Base-by-base conservation (phyloP, 35 echinoderm and acorn worm genomes). In the Stichopus chloronotus region DNA sequence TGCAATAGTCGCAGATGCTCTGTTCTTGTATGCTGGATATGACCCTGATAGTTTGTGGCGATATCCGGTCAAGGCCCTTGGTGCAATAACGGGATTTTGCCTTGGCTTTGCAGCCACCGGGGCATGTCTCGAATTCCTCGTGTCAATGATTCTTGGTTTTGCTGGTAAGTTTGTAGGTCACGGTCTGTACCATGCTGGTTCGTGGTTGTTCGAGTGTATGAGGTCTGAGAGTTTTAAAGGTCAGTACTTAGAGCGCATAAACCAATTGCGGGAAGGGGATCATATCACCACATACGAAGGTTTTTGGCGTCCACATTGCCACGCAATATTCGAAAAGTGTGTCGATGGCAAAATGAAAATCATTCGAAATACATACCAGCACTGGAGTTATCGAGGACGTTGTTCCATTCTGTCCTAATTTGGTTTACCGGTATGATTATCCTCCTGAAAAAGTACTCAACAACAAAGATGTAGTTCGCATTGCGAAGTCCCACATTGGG, bases 221-320 rank as follows among this genome's bases (percentile, higher is more conserved):
- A 82, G 7, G 4, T 52, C 17, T 5, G 13, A 54, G 0, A 55
- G 52, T 0, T 11, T 55, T 5, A 17, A 82, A 8, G 14, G 79
- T 82, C 8, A 4, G 14, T 61, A 61, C 4, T 1, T 61, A 61
- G 14, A 8, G 59, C 1, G 59, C 4, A 1, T 53, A 19, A 82
- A 4, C 19, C 5, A 82, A 55, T 82, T 82, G 5, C 54, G 19
- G 14, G 53, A 14, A 53, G 79, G 79, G 8, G 79, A 82, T 19
- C 79, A 82, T 54, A 82, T 82, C 79, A 87, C 84, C 5, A 87
- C 56, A n/a, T 87, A 87, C 59, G 84, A 87, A 57, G 20, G 7
- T 14, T 59, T 87, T 57, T 20, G 57, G 4, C 84, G 60, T 57
- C 84, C 84, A 57, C 9, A 87, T 63, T 87, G 84, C 17, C 84